These are phyloP conservation scores for Scomber japonicus DNA, from an alignment of 2,113 vertebrate species.

Conservation along the genomic window DNA sequence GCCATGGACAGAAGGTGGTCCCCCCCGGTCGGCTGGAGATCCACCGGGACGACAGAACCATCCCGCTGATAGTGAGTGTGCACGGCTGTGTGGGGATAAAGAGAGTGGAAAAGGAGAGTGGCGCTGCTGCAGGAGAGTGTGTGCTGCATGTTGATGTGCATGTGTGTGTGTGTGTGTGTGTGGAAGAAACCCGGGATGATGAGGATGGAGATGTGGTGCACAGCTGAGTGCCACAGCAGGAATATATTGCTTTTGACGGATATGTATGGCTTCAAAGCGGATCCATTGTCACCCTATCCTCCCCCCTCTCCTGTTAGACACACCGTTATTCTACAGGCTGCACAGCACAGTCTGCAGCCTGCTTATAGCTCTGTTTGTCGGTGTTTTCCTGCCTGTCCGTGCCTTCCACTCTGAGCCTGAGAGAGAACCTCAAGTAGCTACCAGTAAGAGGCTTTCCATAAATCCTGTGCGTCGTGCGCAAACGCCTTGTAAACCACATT, in stretches of 20 bases:
- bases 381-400: slow-evolving; percentile 15
- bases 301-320: not conserved
- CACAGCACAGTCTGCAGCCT: not conserved
- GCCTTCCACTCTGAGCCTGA: not conserved
- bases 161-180: slow-evolving; percentile 32
- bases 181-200: slow-evolving; percentile 17
- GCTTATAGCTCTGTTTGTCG: not conserved
- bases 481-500: slow-evolving; percentile 39
- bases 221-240: slow-evolving; percentile 55
- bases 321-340: not conserved
- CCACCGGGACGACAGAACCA: slow-evolving; percentile 91
- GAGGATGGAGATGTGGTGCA: slow-evolving; percentile 34
- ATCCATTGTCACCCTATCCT: not conserved
- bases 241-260: not conserved
- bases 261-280: not conserved
- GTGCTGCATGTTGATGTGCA: slow-evolving; percentile 76
- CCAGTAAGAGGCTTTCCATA: slow-evolving; percentile 80
- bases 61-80: slow-evolving; percentile 92
- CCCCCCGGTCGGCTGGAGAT: slow-evolving; percentile 87
- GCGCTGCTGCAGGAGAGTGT: slow-evolving; percentile 66
- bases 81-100: not conserved
- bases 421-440: slow-evolving; percentile 8
- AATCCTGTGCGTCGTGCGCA: slow-evolving; percentile 61
- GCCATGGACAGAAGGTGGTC: slow-evolving; percentile 81
- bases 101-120: not conserved